Evolutionary conservation across 2,797 vertebrate species (phyloP), one percentile per base, ranked within the genome.

Genomic region (Sparus aurata): DNA sequence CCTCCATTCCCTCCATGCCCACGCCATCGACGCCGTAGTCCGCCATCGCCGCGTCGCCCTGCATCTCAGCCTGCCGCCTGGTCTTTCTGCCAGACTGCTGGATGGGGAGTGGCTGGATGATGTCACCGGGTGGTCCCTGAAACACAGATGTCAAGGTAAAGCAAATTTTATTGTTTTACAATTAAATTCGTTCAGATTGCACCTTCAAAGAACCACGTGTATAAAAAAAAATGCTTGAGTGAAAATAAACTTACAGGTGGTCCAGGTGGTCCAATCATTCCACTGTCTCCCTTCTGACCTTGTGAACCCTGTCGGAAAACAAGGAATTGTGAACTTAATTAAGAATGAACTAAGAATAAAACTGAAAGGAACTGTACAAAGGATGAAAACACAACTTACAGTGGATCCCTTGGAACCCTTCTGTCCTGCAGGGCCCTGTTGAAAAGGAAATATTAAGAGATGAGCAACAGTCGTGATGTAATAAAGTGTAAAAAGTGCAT

Each of bases 211-310:
- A 38, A 9, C 8, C 9, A 38, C 38, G 38, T 34, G 34, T 38
- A 38, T 34, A 34, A 34, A 34, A 16, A 16, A 9, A 8, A 38
- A 38, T 10, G 38, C 38, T 23, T 52, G 0, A 38, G 18, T 30
- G 20, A 54, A 10, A 68, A 62, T 12, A 15, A 73, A 45, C 97
- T 95, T 95, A 99, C 98, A 27, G 98, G 98, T 77, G 95, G 93
- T 77, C 98, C 98, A 23, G 98, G 97, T 22, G 96, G 94, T 76
- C 98, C 98, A 6, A 98, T 94, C 84, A 96, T 12, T 79, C 98
- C 98, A 62, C 95, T 78, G 77, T 99, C 98, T 94, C 98, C 98
- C 88, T 99, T 99, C 83, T 99, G 98, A 80, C 98, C 98, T 52
- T 92, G 30, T 79, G 96, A 80, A 85, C 98, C 98, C 98, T 99